These are phyloP conservation scores for Drosophila robusta DNA, from an alignment of 2,888 invertebrate genomes.

Conservation along the genomic window DNA sequence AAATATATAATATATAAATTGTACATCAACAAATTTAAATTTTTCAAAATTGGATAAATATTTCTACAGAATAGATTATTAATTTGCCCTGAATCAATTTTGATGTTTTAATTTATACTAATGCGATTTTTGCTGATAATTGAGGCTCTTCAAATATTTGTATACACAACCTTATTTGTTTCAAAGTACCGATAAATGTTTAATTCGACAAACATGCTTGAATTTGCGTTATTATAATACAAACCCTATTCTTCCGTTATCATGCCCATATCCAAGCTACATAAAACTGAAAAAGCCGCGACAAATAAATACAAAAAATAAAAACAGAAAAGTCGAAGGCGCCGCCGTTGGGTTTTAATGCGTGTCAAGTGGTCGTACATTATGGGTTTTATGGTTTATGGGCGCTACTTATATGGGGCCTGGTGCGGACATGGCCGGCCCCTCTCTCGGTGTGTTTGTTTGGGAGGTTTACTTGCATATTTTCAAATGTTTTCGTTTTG, in stretches of 20 bases:
- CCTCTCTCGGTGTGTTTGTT: too few species aligned
- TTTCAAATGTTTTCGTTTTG: constrained; percentile 47
- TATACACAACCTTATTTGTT: background rate
- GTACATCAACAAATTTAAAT: too few species aligned
- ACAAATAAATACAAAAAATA: constrained; percentile 22
- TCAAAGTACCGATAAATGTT: background rate
- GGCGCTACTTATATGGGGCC: constrained; percentile 60
- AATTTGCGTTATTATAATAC: background rate
- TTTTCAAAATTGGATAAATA: background rate
- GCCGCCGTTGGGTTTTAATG: constrained; percentile 60
- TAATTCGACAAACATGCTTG: background rate
- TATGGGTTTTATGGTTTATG: constrained; percentile 71
- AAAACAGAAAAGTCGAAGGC: background rate
- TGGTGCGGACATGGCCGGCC: background rate
- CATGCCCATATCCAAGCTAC: background rate
- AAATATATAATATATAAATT: too few species aligned
- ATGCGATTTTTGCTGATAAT: too few species aligned
- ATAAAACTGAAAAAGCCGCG: constrained; percentile 15
- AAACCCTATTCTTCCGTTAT: constrained; percentile 15
- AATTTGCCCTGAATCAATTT: too few species aligned
- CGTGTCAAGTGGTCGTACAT: constrained; percentile 74
- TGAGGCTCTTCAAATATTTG: background rate
- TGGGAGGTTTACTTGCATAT: constrained; percentile 19
- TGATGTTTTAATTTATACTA: too few species aligned
- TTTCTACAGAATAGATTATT: background rate